Evolutionary conservation across 2,888 invertebrate species (phyloP).

Genomic region (Drosophila peninsularis): DNA sequence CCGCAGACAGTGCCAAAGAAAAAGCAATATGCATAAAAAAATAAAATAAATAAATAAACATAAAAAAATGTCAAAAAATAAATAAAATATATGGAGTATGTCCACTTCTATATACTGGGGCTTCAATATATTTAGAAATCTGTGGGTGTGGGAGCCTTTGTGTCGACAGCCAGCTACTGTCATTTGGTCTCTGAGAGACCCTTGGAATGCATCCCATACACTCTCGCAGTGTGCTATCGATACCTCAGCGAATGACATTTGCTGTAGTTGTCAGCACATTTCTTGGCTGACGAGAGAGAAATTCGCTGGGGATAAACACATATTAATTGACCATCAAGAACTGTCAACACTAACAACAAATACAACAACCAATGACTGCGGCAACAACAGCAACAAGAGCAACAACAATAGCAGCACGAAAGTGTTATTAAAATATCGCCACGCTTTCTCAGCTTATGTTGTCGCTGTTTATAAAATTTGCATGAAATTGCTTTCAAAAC

Average conservation of each 20-base stretch:
- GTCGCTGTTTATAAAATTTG: conserved; percentile 50
- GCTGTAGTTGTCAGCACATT: conserved; percentile 30
- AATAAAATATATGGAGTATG: conserved; percentile 13
- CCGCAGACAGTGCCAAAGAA: conserved; percentile 47
- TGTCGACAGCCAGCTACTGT: conserved; percentile 10
- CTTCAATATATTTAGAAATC: background rate
- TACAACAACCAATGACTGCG: conserved; percentile 10
- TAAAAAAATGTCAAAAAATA: conserved; percentile 5
- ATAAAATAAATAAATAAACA: background rate
- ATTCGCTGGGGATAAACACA: conserved; percentile 55
- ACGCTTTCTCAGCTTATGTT: conserved; percentile 61
- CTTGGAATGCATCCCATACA: conserved; percentile 29
- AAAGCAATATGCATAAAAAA: conserved; percentile 39
- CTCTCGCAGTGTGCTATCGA: conserved; percentile 22
- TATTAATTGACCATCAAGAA: conserved; percentile 67
- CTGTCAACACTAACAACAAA: conserved; percentile 57
- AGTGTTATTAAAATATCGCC: conserved; percentile 74
- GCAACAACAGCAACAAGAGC: conserved; percentile 22
- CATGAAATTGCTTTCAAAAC: conserved; percentile 37
- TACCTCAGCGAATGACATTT: conserved; percentile 37
- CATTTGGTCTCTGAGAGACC: conserved; percentile 20
- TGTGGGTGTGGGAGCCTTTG: conserved; percentile 43
- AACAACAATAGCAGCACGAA: conserved; percentile 38
- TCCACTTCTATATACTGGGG: conserved; percentile 15
- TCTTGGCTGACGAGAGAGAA: conserved; percentile 27